These are phyloP conservation scores for Lipotes vexillifer DNA, from an alignment of 2,113 vertebrate species.

Conservation along the genomic window DNA sequence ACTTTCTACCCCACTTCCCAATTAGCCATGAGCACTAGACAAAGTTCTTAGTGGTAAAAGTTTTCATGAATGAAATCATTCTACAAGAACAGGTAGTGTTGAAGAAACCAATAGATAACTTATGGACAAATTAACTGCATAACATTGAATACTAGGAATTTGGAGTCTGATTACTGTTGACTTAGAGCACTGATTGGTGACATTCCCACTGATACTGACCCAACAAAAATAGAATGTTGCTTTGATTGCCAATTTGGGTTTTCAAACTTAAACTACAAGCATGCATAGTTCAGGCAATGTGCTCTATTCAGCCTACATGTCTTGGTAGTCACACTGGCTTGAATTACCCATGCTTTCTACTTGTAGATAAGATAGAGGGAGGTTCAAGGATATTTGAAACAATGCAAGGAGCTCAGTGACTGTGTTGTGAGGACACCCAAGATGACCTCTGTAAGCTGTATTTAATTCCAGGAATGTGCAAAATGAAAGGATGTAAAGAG, in stretches of 20 bases:
- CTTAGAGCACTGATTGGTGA: not conserved
- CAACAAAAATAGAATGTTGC: not conserved
- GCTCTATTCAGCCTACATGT: not conserved
- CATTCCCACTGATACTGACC: not conserved
- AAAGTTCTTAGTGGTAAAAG: not conserved
- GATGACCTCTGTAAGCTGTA: not conserved
- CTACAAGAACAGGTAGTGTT: not conserved
- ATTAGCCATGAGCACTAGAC: not conserved
- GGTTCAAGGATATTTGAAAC: not conserved
- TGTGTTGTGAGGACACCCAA: not conserved
- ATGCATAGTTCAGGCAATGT: not conserved
- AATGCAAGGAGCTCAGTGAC: not conserved
- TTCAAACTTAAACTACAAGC: not conserved
- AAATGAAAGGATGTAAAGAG: not conserved
- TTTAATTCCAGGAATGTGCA: not conserved
- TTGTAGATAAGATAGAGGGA: not conserved
- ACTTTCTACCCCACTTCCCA: not conserved
- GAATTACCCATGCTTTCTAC: not conserved
- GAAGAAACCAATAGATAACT: not conserved
- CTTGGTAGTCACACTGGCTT: not conserved
- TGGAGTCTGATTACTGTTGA: not conserved
- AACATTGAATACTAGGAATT: not conserved
- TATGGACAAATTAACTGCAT: not conserved
- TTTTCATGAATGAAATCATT: not conserved
- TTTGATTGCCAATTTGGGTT: not conserved